Base-by-base conservation (phyloP, 2,888 invertebrate species). In the Ormia ochracea region DNA sequence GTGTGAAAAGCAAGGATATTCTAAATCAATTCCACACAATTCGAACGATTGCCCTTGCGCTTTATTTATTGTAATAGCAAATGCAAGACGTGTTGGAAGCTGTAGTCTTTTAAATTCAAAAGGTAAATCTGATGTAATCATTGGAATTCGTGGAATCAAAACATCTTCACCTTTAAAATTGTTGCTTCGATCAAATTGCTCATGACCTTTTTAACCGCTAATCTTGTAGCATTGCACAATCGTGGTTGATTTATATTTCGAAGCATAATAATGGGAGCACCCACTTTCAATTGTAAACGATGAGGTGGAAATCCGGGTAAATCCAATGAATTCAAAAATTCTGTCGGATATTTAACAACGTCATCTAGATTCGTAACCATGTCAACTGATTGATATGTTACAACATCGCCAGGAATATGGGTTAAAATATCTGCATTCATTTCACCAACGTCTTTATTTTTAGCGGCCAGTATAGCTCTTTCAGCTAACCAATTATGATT, bases 21-120 rank as follows among this genome's bases (percentile, higher is more conserved):
- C 31, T 10, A 78, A 26, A 59, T 78, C 50, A 7, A 78, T 41
- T 14, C 68, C 78, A 31, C 65, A 63, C 12, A 78, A 26, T 21
- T 33, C 17, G 84, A 85, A 66, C 14, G 63, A 50, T 38, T 81
- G 78, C 10, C 81, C 74, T 66, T 74, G 81, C n/a, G 70, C 28
- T 50, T 81, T 78, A 48, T 81, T 75, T n/a, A 81, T 75, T 12
- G 75, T 66, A 12, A 75, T 78, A 12, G 75, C 70, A 61, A 75
- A 78, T 23, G 63, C 80, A 2, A 76, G 36, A 6, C 80, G 54
- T 9, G 69, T 28, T 74, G 33, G 66, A 74, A 79, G 76, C 28
- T 74, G 78, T n/a, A 70, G 12, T 4, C 70, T 26, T 43, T 74
- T 78, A 48, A 78, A 78, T 5, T 45, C 33, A 33, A 78, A 66